Evolutionary conservation across 2,113 vertebrate genomes (phyloP).

Genomic region (Pyrgilauda ruficollis): DNA sequence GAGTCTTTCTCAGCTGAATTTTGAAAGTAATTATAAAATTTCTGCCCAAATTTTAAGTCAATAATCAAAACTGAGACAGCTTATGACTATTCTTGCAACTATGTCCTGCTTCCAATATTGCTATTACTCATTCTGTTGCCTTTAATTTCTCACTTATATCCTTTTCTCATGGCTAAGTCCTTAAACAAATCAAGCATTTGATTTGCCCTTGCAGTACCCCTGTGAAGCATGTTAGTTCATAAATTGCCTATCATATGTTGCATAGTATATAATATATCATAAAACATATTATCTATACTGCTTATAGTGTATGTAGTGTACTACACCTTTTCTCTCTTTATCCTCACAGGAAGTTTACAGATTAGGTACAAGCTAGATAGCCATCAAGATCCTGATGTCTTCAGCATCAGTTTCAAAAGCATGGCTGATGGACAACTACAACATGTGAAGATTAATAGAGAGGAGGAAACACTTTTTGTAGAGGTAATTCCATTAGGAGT

Average conservation of each 20-base stretch:
- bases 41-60: background rate
- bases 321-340: background rate
- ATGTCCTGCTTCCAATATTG: background rate
- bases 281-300: background rate
- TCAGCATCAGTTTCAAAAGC: constrained; percentile 71
- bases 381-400: constrained; percentile 74
- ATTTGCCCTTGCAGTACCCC: background rate
- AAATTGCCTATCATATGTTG: background rate
- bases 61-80: background rate
- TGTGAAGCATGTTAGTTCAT: background rate
- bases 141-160: background rate
- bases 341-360: constrained; percentile 79
- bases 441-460: constrained; percentile 74
- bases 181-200: background rate
- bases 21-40: background rate
- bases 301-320: background rate
- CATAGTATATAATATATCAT: background rate
- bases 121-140: background rate
- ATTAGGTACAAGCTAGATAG: constrained; percentile 79
- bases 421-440: constrained; percentile 81
- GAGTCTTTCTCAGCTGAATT: background rate
- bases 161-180: background rate
- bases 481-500: constrained; percentile 67
- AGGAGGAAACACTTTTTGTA: constrained; percentile 71
- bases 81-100: background rate